These are phyloP conservation scores for Pygmarrhopalites habei DNA, from an alignment of 1,140 invertebrate genomes.

Conservation along the genomic window DNA sequence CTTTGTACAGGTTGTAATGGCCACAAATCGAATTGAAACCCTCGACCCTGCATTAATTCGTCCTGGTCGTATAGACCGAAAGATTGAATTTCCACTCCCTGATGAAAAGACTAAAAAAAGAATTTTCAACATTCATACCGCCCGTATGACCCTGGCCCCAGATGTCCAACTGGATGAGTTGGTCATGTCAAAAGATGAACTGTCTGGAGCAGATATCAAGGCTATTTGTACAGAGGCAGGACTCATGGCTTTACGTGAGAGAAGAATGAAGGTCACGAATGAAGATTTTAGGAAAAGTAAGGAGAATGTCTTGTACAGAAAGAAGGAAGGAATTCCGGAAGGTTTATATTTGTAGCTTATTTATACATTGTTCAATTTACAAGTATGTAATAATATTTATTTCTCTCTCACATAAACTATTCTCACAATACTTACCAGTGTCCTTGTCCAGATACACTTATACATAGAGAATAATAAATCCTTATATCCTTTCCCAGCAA, in stretches of 20 bases:
- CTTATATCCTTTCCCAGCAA: too few species aligned
- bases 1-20: slow-evolving; percentile 90
- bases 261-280: slow-evolving; percentile 98
- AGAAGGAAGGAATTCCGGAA: slow-evolving; percentile 98
- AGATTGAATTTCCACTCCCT: slow-evolving; percentile 98
- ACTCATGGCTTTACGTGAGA: slow-evolving; percentile 90
- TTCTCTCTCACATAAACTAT: too few species aligned
- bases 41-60: slow-evolving; percentile 97
- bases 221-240: slow-evolving; percentile 99
- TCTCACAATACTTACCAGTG: too few species aligned
- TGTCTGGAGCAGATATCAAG: slow-evolving; percentile 88
- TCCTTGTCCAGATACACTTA: too few species aligned
- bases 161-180: slow-evolving; percentile 97
- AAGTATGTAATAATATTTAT: too few species aligned
- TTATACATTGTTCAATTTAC: too few species aligned
- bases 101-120: slow-evolving; percentile 98
- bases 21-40: slow-evolving; percentile 98
- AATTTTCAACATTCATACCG: slow-evolving; percentile 98
- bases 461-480: too few species aligned
- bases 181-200: slow-evolving; percentile 98
- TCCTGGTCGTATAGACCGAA: slow-evolving; percentile 96
- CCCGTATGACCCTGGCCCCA: slow-evolving; percentile 91
- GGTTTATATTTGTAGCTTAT: slow-evolving; percentile 98
- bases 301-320: slow-evolving; percentile 97
- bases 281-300: slow-evolving; percentile 99